phyloP scores from a whole-genome alignment of 2,113 vertebrate species.

The Ornithorhynchus anatinus region DNA sequence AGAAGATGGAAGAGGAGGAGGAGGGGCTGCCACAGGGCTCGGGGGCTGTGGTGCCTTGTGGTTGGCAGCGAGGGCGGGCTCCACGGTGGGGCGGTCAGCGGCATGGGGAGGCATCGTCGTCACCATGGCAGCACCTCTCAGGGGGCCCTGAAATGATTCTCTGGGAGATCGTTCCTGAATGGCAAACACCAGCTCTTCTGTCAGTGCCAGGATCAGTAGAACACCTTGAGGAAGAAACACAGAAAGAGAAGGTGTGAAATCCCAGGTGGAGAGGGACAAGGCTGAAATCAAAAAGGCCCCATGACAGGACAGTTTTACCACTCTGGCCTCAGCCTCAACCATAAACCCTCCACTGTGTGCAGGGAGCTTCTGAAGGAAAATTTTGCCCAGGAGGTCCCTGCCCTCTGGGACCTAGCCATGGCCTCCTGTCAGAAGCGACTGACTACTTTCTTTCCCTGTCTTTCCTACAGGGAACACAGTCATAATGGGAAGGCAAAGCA shows the following conservation, averaged over 20 bases:
- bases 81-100: slow-evolving; percentile 11
- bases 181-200: slow-evolving; percentile 83
- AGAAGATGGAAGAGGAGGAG: slow-evolving; percentile 2
- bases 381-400: too few species aligned
- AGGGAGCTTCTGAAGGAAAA: too few species aligned
- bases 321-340: too few species aligned
- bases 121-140: background rate
- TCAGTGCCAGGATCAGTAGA: slow-evolving; percentile 89
- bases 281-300: too few species aligned
- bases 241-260: slow-evolving; percentile 25
- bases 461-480: too few species aligned
- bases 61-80: slow-evolving; percentile 19
- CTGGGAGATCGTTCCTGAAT: slow-evolving; percentile 79
- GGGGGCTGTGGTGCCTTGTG: background rate
- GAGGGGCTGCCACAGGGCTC: background rate
- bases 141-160: slow-evolving; percentile 68
- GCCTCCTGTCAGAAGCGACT: too few species aligned
- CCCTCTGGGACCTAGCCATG: too few species aligned
- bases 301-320: too few species aligned
- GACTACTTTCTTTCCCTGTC: too few species aligned
- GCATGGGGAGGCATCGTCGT: background rate
- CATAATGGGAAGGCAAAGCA: too few species aligned
- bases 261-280: too few species aligned
- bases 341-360: too few species aligned
- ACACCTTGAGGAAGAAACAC: slow-evolving; percentile 75